Base-by-base conservation (phyloP, 2,797 vertebrate genomes). In the Craterocephalus amniculus region DNA sequence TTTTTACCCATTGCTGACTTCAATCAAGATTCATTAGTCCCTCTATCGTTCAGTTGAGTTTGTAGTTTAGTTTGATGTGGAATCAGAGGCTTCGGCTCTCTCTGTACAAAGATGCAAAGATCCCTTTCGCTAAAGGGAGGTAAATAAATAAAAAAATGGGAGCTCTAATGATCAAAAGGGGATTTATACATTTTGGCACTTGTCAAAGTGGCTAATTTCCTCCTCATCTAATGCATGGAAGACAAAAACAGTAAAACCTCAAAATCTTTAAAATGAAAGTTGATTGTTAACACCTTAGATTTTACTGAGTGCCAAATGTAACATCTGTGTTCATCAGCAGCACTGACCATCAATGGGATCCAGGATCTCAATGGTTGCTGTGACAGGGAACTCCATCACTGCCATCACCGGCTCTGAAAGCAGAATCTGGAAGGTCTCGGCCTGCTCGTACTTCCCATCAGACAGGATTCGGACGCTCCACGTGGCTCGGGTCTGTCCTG, bases 401-500 rank as follows among this genome's bases (percentile, higher is more conserved):
- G 90, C 96, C 96, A 99, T 97, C 76, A 98, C 96, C 0, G 97
- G 97, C 78, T 98, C 97, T 0, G 96, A 97, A 35, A 99, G 94
- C 55, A 96, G 69, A 82, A 99, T 94, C 81, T 95, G 95, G 90
- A 99, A 99, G 61, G 93, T 96, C 86, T 99, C 97, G 0, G 95
- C 95, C 67, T 90, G 94, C 78, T 99, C 97, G 1, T 96, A 97
- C 69, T 91, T 91, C 9, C 89, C 94, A 0, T 99, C 97, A 0
- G 92, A 79, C 79, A 97, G 79, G 85, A 98, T 94, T 34, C 87
- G 88, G 4, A 98, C 94, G 55, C 92, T 78, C 97, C 97, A 98
- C 0, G 91, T 93, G 76, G 97, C 97, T 63, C 79, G 89, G 40
- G 91, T 95, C 89, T 98, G 97, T 58, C 97, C 97, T 0, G 97